Conservation (phyloP, 2,797 vertebrate genomes). For the Syngnathus acus region DNA sequence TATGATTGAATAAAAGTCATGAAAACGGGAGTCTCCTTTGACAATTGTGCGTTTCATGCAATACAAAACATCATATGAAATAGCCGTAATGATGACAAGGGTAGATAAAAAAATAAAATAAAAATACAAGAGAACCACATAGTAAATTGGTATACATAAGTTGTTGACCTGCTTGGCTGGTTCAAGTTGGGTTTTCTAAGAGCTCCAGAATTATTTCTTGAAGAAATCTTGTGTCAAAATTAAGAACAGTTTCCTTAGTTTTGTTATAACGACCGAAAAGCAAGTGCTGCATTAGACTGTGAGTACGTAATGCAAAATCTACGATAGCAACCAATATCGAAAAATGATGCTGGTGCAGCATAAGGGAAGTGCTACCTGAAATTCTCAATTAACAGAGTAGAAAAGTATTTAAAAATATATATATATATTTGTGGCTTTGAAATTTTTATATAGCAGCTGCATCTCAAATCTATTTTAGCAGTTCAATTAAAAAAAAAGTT, state of each 20-base stretch:
- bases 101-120: not conserved
- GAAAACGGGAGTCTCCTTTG: not conserved
- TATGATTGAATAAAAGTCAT: constrained; percentile 1
- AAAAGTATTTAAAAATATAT: not conserved
- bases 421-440: not conserved
- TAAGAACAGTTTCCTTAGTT: not conserved
- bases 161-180: not conserved
- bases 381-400: not conserved
- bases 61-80: constrained; percentile 12
- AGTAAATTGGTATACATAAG: not conserved
- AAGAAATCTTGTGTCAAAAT: not conserved
- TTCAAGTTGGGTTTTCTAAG: not conserved
- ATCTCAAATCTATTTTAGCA: not conserved
- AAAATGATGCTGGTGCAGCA: not conserved
- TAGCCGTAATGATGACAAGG: not conserved
- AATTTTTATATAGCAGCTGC: not conserved
- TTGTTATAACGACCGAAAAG: not conserved
- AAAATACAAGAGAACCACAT: not conserved
- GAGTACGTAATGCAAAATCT: not conserved
- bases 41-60: constrained; percentile 30
- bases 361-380: not conserved
- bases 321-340: not conserved
- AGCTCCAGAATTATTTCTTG: not conserved
- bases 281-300: not conserved
- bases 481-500: not conserved